Conservation (phyloP, 2,113 vertebrate species). For the Axis porcinus region DNA sequence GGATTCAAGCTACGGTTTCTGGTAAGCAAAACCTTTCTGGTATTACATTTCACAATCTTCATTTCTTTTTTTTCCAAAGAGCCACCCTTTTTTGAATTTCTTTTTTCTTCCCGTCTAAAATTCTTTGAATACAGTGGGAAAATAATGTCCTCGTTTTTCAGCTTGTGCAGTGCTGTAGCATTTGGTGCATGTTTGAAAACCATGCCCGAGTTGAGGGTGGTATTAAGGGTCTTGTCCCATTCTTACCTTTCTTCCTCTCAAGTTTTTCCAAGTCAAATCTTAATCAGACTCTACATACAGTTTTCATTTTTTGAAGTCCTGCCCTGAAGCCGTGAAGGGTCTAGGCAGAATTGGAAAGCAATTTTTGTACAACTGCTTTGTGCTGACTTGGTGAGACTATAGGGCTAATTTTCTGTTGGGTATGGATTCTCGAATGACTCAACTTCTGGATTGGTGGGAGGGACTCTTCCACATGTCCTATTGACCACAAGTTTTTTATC, state of each 20-base stretch:
- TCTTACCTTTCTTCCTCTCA: neutral
- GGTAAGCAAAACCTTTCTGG: slow-evolving; percentile 93
- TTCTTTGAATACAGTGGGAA: neutral
- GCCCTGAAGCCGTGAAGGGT: neutral
- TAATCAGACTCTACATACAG: slow-evolving; percentile 20
- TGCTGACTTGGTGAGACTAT: neutral
- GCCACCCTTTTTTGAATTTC: slow-evolving; percentile 70
- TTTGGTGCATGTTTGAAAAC: slow-evolving; percentile 41
- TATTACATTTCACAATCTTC: slow-evolving; percentile 82
- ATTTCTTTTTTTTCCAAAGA: slow-evolving; percentile 76
- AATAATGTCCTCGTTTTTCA: slow-evolving; percentile 42
- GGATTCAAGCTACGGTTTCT: slow-evolving; percentile 83
- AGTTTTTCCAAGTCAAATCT: slow-evolving; percentile 42
- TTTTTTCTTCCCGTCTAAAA: slow-evolving; percentile 60
- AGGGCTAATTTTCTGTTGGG: slow-evolving; percentile 31
- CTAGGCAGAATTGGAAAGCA: slow-evolving; percentile 31
- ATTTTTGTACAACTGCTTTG: slow-evolving; percentile 15
- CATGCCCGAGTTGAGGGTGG: slow-evolving; percentile 34
- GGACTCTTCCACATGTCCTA: slow-evolving; percentile 53
- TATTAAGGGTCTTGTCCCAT: neutral
- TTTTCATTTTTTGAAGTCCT: slow-evolving; percentile 32
- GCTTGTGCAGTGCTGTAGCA: slow-evolving; percentile 26
- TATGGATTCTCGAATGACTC: neutral
- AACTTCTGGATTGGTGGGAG: slow-evolving; percentile 43
- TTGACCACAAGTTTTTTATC: slow-evolving; percentile 45